phyloP scores from a whole-genome alignment of 2,113 vertebrate genomes.

The Maccullochella peelii region DNA sequence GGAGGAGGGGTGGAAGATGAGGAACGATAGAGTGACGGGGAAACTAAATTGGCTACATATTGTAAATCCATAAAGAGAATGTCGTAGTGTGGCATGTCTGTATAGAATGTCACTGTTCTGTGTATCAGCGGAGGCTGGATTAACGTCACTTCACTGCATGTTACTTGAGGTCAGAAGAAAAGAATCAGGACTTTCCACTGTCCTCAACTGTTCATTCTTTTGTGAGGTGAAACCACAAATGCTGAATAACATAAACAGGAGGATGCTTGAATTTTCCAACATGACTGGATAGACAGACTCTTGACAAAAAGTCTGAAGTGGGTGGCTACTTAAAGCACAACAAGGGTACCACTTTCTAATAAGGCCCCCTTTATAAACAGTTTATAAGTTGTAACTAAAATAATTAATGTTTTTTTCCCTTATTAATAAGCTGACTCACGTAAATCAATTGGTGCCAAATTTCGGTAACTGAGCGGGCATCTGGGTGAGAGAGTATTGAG shows the following conservation, averaged over 20 bases:
- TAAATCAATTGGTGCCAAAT: too few relatives aligned
- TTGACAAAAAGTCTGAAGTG: neutral
- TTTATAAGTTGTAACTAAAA: neutral
- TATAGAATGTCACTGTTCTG: constrained; percentile 15
- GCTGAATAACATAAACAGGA: constrained; percentile 15
- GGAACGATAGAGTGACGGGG: constrained; percentile 7
- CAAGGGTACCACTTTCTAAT: neutral
- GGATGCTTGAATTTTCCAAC: neutral
- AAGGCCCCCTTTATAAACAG: neutral
- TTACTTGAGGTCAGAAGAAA: neutral
- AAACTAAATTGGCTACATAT: constrained; percentile 26
- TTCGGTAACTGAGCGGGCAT: too few relatives aligned
- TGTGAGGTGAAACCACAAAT: constrained; percentile 15
- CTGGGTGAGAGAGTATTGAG: too few relatives aligned
- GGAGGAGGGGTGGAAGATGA: constrained; percentile 2
- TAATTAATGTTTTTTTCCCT: neutral
- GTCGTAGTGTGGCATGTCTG: neutral
- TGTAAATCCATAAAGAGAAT: constrained; percentile 31
- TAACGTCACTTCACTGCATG: constrained; percentile 8
- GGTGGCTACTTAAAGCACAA: too few relatives aligned
- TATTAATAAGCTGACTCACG: neutral
- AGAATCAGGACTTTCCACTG: neutral
- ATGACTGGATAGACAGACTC: neutral
- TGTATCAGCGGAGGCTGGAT: neutral
- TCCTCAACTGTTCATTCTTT: neutral